A percentile compares a stretch with the other conserved stretches of the same genome.
These are phyloP conservation scores for Lemur catta DNA, from an alignment of 2,797 vertebrate species.

Conservation along the genomic window DNA sequence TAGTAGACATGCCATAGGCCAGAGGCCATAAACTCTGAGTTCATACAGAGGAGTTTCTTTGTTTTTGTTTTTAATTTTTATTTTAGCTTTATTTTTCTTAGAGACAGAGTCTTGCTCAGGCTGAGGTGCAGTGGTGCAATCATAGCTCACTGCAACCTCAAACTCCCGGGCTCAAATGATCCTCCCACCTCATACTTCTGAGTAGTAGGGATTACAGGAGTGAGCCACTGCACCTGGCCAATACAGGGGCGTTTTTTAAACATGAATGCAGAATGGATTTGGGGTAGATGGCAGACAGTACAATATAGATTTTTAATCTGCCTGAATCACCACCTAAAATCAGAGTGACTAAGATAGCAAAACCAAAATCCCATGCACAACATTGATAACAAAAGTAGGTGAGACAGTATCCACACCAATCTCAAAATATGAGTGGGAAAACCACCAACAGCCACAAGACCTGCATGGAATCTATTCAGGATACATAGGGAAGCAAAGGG, in stretches of 20 bases:
- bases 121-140: too few relatives aligned
- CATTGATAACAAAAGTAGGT: slow-evolving; percentile 14
- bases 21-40: neutral
- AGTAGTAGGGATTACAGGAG: neutral
- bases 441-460: neutral
- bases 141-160: too few relatives aligned
- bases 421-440: neutral
- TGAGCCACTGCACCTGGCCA: neutral
- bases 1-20: neutral
- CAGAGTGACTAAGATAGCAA: slow-evolving; percentile 19
- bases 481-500: neutral
- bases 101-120: too few relatives aligned
- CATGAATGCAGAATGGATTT: neutral
- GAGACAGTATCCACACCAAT: neutral
- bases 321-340: slow-evolving; percentile 16
- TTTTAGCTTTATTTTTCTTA: too few relatives aligned
- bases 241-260: neutral
- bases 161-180: too few relatives aligned
- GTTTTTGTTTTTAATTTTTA: neutral
- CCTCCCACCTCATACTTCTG: neutral
- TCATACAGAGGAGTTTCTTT: neutral
- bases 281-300: neutral
- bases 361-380: neutral
- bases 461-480: neutral
- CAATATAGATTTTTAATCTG: neutral